These are phyloP conservation scores for Cossypha polioptera DNA, from an alignment of 2,797 vertebrate genomes.

Conservation along the genomic window DNA sequence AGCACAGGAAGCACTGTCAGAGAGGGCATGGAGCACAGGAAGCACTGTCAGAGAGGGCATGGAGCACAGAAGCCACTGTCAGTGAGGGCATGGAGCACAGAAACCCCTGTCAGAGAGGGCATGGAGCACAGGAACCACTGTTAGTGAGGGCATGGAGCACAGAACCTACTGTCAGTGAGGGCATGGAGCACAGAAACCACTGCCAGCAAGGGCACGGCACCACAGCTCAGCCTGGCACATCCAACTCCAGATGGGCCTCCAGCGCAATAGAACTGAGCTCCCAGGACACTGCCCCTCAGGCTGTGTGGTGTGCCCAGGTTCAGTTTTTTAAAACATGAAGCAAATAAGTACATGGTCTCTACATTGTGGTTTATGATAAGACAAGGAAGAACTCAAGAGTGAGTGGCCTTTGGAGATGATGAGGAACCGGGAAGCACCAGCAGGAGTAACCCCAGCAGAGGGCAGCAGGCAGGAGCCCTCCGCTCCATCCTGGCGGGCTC, in stretches of 20 bases:
- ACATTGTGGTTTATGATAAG: not conserved
- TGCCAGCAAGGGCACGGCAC: not conserved
- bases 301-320: fast-evolving
- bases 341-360: not conserved
- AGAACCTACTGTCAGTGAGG: too few relatives aligned
- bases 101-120: too few relatives aligned
- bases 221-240: not conserved
- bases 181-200: too few relatives aligned
- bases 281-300: fast-evolving
- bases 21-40: not conserved
- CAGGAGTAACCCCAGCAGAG: conserved; percentile 38
- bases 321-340: not conserved
- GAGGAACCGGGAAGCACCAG: not conserved
- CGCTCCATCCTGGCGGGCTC: fast-evolving
- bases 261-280: not conserved
- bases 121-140: not conserved
- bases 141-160: too few relatives aligned
- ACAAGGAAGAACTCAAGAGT: not conserved
- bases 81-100: too few relatives aligned
- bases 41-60: fast-evolving
- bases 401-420: not conserved
- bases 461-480: conserved; percentile 32
- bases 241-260: fast-evolving
- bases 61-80: too few relatives aligned
- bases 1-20: too few relatives aligned